These are phyloP conservation scores for Anas capensis DNA, from an alignment of 2,797 vertebrate genomes.

Conservation along the genomic window DNA sequence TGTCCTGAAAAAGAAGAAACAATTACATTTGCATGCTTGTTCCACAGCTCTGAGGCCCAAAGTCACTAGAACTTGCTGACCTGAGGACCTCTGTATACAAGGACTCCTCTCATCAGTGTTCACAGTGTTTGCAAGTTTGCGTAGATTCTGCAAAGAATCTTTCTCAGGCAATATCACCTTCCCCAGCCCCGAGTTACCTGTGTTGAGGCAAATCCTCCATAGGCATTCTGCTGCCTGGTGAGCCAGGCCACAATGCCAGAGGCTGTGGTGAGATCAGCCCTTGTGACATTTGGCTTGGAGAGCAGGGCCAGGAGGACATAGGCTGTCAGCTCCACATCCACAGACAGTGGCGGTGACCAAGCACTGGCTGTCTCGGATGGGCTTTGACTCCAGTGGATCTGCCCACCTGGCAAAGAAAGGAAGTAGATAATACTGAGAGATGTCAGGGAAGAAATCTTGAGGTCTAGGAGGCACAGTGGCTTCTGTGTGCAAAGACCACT, in stretches of 20 bases:
- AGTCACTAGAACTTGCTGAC: background rate
- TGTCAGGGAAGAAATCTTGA: background rate
- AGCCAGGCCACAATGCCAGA: slow-evolving; percentile 66
- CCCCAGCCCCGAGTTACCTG: slow-evolving; percentile 60
- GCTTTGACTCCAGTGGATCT: slow-evolving; percentile 59
- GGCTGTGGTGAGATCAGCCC: slow-evolving; percentile 42
- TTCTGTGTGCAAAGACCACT: background rate
- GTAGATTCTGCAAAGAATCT: background rate
- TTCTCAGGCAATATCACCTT: background rate
- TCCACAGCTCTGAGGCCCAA: background rate
- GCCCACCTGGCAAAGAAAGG: slow-evolving; percentile 39
- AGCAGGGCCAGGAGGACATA: slow-evolving; percentile 71
- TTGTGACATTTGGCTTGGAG: slow-evolving; percentile 6
- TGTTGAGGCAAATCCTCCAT: slow-evolving; percentile 78
- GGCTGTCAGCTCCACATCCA: slow-evolving; percentile 75
- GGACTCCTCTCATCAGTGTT: background rate
- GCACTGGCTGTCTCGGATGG: background rate
- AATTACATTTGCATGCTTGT: background rate
- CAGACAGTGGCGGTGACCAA: slow-evolving; percentile 62
- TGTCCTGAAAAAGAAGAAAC: slow-evolving; percentile 72
- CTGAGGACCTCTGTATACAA: background rate
- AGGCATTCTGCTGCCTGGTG: slow-evolving; percentile 75
- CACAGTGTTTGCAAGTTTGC: background rate
- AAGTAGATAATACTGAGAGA: background rate
- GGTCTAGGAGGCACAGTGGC: background rate